A percentile compares a stretch with the other conserved stretches of the same genome.
phyloP scores from a whole-genome alignment of 2,888 invertebrate genomes.

The Cremastobaeus sp. region DNA sequence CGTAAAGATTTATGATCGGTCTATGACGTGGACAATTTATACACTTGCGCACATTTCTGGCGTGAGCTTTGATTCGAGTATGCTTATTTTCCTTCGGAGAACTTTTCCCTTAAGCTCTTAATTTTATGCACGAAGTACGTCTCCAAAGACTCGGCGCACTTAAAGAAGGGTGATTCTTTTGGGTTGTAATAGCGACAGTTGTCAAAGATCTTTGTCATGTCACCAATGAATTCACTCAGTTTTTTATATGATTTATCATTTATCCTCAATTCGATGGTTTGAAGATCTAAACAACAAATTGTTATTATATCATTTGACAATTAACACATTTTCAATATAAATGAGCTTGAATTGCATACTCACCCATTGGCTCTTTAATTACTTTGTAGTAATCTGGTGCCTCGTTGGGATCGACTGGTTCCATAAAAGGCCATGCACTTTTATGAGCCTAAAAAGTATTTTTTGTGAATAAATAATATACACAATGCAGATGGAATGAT shows the following conservation, averaged over 20 bases:
- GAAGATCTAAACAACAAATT: conserved; percentile 85
- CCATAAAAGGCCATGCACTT: conserved; percentile 98
- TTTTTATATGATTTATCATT: conserved; percentile 89
- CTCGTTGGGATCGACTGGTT: conserved; percentile 96
- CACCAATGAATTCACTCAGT: conserved; percentile 96
- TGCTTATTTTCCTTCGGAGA: conserved; percentile 81
- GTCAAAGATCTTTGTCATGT: conserved; percentile 99
- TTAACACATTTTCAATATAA: too few relatives aligned
- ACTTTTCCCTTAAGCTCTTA: conserved; percentile 90
- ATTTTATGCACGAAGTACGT: conserved; percentile 97
- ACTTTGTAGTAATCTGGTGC: conserved; percentile 98
- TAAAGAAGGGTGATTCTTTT: conserved; percentile 95
- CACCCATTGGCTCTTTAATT: conserved; percentile 97
- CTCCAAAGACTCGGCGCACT: conserved; percentile 96
- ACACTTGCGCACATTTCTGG: conserved; percentile 23
- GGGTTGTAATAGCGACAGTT: conserved; percentile 99
- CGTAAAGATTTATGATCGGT: conserved; percentile 10
- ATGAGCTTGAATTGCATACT: conserved; percentile 73
- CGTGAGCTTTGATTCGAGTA: conserved; percentile 34
- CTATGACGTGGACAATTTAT: conserved; percentile 31
- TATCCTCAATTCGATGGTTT: conserved; percentile 93
- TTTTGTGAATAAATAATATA: too few relatives aligned
- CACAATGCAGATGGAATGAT: too few relatives aligned
- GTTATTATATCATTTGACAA: conserved; percentile 1
- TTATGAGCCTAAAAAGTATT: conserved; percentile 86